A percentile compares a stretch with the other conserved stretches of the same genome.
phyloP scores from a whole-genome alignment of 2,797 vertebrate species.

The Cercopithecus hamlyni region DNA sequence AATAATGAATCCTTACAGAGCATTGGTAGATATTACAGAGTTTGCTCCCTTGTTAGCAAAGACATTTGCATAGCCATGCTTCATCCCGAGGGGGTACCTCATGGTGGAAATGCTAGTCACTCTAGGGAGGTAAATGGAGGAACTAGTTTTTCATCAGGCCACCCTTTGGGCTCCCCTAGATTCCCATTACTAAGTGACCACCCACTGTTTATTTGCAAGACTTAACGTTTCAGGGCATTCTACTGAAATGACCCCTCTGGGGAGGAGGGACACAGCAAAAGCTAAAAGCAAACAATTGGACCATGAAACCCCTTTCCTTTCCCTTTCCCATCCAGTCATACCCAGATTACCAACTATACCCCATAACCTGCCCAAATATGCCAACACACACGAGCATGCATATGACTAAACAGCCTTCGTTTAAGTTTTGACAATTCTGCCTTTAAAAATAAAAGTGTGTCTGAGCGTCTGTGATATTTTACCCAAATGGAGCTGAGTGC shows the following conservation, averaged over 20 bases:
- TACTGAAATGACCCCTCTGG: neutral
- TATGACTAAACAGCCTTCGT: neutral
- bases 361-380: neutral
- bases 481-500: conserved; percentile 47
- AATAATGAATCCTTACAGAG: neutral
- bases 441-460: conserved; percentile 55
- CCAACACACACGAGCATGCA: neutral
- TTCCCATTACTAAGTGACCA: neutral
- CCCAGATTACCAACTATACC: neutral
- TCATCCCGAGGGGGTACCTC: neutral
- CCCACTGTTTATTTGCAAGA: neutral
- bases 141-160: neutral
- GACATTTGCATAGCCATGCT: neutral
- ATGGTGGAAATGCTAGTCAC: neutral
- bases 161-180: neutral
- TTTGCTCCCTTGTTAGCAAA: neutral
- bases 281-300: neutral
- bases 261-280: neutral
- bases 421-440: conserved; percentile 32
- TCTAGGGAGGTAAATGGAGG: neutral
- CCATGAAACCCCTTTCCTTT: neutral
- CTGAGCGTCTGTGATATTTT: conserved; percentile 48
- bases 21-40: rapidly evolving
- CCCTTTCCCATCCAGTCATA: neutral
- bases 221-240: neutral